These are phyloP conservation scores for Heliconius ethilla DNA, from an alignment of 2,888 invertebrate genomes.

Conservation along the genomic window DNA sequence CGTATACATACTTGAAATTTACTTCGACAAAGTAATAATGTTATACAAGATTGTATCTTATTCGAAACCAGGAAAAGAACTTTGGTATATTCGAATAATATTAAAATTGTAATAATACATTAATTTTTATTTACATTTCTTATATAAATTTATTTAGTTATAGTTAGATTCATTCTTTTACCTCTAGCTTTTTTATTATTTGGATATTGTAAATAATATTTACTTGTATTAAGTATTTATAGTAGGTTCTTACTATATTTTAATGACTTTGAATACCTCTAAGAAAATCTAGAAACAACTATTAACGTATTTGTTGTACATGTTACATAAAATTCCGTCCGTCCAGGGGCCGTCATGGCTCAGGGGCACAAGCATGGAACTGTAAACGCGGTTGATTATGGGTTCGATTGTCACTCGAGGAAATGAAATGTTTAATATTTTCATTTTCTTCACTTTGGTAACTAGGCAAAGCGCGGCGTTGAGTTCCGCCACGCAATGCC, in stretches of 20 bases:
- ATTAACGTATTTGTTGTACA: too few species aligned
- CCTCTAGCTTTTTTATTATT: neutral
- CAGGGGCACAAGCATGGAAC: too few species aligned
- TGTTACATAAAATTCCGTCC: too few species aligned
- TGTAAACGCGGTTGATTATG: too few species aligned
- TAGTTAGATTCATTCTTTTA: neutral
- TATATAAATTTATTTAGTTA: too few species aligned
- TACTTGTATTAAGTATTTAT: neutral
- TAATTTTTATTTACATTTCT: neutral
- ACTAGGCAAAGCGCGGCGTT: too few species aligned
- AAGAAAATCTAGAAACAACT: neutral
- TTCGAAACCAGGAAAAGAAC: constrained; percentile 12
- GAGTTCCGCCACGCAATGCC: too few species aligned
- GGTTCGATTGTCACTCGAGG: too few species aligned
- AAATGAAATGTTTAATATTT: too few species aligned
- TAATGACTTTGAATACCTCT: neutral
- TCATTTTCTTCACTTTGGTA: too few species aligned
- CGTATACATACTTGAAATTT: neutral
- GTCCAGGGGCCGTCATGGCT: too few species aligned
- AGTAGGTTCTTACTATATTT: neutral
- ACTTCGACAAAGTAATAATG: constrained; percentile 2
- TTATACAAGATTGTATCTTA: neutral
- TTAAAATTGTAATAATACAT: constrained; percentile 1
- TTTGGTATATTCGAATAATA: neutral
- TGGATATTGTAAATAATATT: neutral